Percentiles rank a stretch among this genome's conserved stretches.
These are phyloP conservation scores for Eueides isabella DNA, from an alignment of 1,140 invertebrate genomes.

Conservation along the genomic window DNA sequence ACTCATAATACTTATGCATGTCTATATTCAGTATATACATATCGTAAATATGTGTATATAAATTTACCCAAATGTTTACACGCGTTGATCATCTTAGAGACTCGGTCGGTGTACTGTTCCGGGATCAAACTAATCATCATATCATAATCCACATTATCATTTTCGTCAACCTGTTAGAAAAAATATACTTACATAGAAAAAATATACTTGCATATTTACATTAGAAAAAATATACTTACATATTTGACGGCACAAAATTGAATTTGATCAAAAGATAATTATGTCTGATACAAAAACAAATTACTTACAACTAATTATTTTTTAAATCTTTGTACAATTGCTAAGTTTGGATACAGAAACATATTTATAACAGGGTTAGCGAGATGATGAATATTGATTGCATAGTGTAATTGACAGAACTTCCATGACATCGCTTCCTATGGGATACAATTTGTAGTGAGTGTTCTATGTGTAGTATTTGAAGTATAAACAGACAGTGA, in stretches of 20 bases:
- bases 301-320: neutral
- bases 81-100: conserved; percentile 64
- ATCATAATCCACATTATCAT: conserved; percentile 76
- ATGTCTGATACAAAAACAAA: neutral
- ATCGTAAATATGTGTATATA: too few relatives aligned
- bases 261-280: too few relatives aligned
- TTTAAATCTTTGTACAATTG: neutral
- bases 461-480: neutral
- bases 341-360: conserved; percentile 4
- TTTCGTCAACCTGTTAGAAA: conserved; percentile 65
- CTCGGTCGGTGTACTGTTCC: conserved; percentile 71
- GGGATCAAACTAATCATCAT: conserved; percentile 78
- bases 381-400: conserved; percentile 4
- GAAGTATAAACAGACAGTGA: neutral
- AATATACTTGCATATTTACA: neutral
- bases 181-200: neutral
- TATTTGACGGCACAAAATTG: too few relatives aligned
- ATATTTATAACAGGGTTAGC: conserved; percentile 7
- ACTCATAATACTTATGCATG: too few relatives aligned
- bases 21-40: too few relatives aligned
- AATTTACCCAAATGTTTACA: conserved; percentile 72
- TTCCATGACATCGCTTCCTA: conserved; percentile 6
- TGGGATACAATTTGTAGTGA: neutral
- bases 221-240: neutral
- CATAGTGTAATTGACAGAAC: neutral